Percentiles rank a stretch among this genome's conserved stretches.
phyloP scores from a whole-genome alignment of 2,797 vertebrate species.

The Rousettus madagascariensis region DNA sequence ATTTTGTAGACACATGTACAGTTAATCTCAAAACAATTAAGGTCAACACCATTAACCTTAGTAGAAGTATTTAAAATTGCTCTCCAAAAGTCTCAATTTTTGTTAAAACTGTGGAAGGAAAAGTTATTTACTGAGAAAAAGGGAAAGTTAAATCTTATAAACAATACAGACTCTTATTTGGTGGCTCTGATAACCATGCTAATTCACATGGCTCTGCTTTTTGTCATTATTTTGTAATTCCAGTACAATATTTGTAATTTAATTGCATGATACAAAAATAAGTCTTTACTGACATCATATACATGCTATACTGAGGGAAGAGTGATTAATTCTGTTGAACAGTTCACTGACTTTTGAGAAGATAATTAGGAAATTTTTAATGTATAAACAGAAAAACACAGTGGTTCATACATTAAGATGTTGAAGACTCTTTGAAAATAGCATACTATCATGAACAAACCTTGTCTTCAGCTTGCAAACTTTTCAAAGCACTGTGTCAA shows the following conservation, averaged over 20 bases:
- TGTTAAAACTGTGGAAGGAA: neutral
- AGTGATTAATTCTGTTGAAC: constrained; percentile 75
- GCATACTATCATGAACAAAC: neutral
- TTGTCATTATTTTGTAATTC: constrained; percentile 69
- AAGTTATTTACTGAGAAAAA: constrained; percentile 55
- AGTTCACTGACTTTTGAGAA: constrained; percentile 76
- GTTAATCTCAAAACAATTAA: constrained; percentile 57
- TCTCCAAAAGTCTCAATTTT: constrained; percentile 30
- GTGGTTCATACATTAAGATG: constrained; percentile 5
- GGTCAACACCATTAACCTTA: constrained; percentile 63
- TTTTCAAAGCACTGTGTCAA: constrained; percentile 10
- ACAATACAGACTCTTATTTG: constrained; percentile 33
- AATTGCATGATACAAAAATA: constrained; percentile 73
- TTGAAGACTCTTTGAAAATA: constrained; percentile 40
- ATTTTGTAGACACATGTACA: neutral
- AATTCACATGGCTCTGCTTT: constrained; percentile 63
- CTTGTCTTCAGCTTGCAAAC: neutral
- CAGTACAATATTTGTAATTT: constrained; percentile 69
- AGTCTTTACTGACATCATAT: constrained; percentile 67
- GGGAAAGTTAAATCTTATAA: constrained; percentile 50
- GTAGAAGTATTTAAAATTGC: constrained; percentile 68
- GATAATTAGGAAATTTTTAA: constrained; percentile 62
- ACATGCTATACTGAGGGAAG: constrained; percentile 52
- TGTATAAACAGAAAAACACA: constrained; percentile 27
- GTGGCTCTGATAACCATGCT: constrained; percentile 51